Percentiles rank a stretch among this genome's conserved stretches.
These are phyloP conservation scores for Bubalus kerabau DNA, from an alignment of 2,113 vertebrate genomes.

Conservation along the genomic window DNA sequence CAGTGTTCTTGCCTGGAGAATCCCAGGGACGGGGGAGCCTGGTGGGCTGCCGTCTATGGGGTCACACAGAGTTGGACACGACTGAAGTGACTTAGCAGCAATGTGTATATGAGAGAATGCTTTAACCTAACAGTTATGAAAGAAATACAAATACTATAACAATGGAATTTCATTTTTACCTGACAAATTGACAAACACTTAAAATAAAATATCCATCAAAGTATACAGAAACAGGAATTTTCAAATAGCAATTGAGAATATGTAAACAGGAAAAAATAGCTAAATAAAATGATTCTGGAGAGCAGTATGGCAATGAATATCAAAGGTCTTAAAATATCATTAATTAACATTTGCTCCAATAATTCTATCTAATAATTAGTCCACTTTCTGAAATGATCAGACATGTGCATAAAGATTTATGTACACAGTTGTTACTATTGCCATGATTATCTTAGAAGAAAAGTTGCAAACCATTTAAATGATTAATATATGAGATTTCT, in stretches of 20 bases:
- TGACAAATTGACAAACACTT: neutral
- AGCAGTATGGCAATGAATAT: rapidly evolving
- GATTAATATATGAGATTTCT: neutral
- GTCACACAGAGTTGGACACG: too few species aligned
- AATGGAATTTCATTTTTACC: neutral
- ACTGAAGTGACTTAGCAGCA: neutral
- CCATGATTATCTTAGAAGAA: neutral
- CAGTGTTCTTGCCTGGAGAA: too few species aligned
- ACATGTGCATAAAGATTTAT: neutral
- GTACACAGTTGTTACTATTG: neutral
- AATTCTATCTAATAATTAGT: neutral
- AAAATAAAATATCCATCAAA: neutral
- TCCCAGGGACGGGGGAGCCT: too few species aligned
- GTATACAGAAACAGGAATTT: neutral
- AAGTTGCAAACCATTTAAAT: neutral
- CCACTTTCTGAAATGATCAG: neutral
- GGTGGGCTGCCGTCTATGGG: too few species aligned
- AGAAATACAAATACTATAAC: neutral
- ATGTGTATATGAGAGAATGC: neutral
- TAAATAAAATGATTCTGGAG: neutral
- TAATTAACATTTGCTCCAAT: neutral
- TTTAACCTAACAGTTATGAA: neutral
- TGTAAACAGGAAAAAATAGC: neutral
- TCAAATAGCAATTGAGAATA: neutral
- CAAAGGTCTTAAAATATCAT: neutral